These are phyloP conservation scores for Clarias macrocephalus DNA, from an alignment of 2,113 vertebrate genomes.

Conservation along the genomic window DNA sequence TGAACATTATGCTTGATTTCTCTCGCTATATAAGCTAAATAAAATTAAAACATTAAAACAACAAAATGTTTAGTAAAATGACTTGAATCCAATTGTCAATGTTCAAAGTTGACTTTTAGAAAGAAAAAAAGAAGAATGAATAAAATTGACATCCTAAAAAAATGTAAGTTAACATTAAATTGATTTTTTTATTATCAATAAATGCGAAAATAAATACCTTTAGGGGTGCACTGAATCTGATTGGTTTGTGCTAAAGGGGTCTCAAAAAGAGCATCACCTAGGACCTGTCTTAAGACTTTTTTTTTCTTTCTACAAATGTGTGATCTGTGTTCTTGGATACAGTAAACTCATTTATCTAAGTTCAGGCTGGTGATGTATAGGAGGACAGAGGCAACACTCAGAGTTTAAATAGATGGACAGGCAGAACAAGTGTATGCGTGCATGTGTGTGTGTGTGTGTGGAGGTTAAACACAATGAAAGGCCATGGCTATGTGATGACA, in stretches of 20 bases:
- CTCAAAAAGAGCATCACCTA: neutral
- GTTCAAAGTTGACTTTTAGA: neutral
- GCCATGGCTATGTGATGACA: constrained; percentile 67
- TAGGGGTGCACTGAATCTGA: neutral
- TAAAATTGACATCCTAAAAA: neutral
- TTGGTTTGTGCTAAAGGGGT: neutral
- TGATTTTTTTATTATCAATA: neutral
- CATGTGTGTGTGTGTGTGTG: constrained; percentile 41
- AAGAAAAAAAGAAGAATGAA: no score
- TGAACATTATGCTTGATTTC: neutral
- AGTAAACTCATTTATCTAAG: constrained; percentile 11
- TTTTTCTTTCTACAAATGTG: neutral
- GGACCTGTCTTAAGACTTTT: neutral
- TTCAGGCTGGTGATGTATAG: neutral
- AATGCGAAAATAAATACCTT: neutral
- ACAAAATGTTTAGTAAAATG: neutral
- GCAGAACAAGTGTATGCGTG: neutral
- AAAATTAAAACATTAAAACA: neutral
- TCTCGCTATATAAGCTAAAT: neutral
- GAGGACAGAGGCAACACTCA: constrained; percentile 39
- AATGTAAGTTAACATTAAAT: neutral
- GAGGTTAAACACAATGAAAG: constrained; percentile 70
- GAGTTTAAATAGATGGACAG: constrained; percentile 55
- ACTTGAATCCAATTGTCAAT: neutral
- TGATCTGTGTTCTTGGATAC: constrained; percentile 7